These are phyloP conservation scores for Tetanocera ferruginea DNA, from an alignment of 2,888 invertebrate species.

Conservation along the genomic window DNA sequence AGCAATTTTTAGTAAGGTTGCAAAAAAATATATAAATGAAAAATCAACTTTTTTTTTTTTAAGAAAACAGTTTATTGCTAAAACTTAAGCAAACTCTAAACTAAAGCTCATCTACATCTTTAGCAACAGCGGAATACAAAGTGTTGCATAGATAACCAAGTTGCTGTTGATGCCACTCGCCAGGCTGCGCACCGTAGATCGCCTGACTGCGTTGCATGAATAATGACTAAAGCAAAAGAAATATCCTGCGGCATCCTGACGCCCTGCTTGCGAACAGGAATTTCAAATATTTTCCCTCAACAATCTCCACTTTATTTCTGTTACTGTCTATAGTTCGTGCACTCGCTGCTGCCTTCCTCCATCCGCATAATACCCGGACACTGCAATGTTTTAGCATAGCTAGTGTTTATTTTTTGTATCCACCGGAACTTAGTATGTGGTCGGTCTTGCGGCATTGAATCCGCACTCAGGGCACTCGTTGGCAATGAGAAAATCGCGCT, in stretches of 20 bases:
- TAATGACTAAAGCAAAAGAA: conserved; percentile 18
- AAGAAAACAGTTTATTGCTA: no score
- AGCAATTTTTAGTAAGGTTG: no score
- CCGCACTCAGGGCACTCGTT: background rate
- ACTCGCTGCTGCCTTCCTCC: background rate
- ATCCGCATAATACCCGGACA: background rate
- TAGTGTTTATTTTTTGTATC: conserved; percentile 17
- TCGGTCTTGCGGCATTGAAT: conserved; percentile 33
- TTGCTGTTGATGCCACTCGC: no score
- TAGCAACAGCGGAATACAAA: no score
- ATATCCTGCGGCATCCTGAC: conserved; percentile 18
- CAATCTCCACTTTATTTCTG: background rate
- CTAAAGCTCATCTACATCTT: no score
- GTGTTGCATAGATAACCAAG: no score
- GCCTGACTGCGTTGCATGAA: conserved; percentile 1
- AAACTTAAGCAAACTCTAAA: no score
- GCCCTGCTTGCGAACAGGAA: background rate
- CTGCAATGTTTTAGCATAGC: background rate
- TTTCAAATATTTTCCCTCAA: no score
- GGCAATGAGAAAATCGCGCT: no score
- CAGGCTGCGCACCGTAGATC: no score
- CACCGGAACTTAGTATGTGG: conserved; percentile 46
- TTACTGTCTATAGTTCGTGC: background rate
- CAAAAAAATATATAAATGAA: no score
- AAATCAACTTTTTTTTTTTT: no score